Evolutionary conservation across 2,888 invertebrate species (phyloP).

Genomic region (Campopleginae sp.): DNA sequence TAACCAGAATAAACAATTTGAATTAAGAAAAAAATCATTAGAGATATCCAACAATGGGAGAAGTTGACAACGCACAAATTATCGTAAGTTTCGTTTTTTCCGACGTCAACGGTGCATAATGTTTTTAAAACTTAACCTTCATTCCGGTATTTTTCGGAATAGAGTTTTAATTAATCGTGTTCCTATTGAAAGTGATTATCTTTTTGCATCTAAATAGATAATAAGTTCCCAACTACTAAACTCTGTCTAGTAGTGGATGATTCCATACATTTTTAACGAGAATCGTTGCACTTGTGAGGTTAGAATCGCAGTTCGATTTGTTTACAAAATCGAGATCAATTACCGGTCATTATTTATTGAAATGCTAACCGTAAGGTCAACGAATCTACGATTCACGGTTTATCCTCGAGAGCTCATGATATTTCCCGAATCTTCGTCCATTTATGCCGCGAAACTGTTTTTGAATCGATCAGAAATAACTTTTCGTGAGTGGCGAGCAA

Average conservation of each 20-base stretch:
- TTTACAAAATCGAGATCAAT: neutral
- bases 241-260: too few relatives aligned
- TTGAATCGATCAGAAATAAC: neutral
- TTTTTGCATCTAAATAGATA: neutral
- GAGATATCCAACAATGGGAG: conserved; percentile 73
- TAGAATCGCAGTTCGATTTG: neutral
- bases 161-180: neutral
- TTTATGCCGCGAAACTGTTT: neutral
- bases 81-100: conserved; percentile 74
- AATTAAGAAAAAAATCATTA: neutral
- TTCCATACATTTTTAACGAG: neutral
- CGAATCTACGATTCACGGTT: too few relatives aligned
- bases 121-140: conserved; percentile 11
- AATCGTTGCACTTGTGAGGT: conserved; percentile 11
- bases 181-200: neutral
- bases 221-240: neutral
- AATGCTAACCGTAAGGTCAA: neutral
- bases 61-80: conserved; percentile 75
- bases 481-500: neutral
- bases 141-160: neutral
- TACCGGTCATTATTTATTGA: neutral
- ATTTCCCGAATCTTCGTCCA: neutral
- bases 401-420: neutral
- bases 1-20: conserved; percentile 43
- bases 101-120: neutral